phyloP scores from a whole-genome alignment of 1,140 invertebrate species.

The Proctacanthus coquilletti region DNA sequence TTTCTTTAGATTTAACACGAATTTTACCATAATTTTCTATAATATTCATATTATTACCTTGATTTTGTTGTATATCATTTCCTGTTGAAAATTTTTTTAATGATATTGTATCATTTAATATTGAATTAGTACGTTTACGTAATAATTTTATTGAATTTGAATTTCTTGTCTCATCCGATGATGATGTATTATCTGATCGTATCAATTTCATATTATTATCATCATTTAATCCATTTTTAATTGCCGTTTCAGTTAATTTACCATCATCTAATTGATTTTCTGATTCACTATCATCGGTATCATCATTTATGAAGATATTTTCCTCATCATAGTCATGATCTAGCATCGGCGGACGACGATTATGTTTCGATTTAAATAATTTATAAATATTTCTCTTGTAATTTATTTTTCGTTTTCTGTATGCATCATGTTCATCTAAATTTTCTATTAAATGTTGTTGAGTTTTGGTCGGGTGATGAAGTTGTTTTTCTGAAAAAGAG shows the following conservation, averaged over 20 bases:
- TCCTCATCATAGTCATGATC: neutral
- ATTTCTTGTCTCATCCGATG: too few species aligned
- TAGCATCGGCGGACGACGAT: neutral
- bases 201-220: too few species aligned
- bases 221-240: too few species aligned
- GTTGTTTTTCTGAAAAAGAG: conserved; percentile 1
- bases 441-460: neutral
- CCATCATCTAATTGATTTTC: neutral
- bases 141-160: too few species aligned
- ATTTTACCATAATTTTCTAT: neutral
- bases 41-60: neutral
- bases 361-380: neutral
- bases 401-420: too few species aligned
- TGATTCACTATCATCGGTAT: neutral
- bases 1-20: conserved; percentile 4
- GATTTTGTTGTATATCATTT: neutral
- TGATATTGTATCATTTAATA: neutral
- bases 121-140: neutral
- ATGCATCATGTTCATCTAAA: neutral
- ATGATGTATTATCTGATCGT: too few species aligned
- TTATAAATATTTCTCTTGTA: too few species aligned
- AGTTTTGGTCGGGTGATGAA: neutral
- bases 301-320: neutral
- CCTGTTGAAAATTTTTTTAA: neutral
- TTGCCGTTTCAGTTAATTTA: too few species aligned